Conservation (phyloP, 2,113 vertebrate species). For the Crotalus viridis region DNA sequence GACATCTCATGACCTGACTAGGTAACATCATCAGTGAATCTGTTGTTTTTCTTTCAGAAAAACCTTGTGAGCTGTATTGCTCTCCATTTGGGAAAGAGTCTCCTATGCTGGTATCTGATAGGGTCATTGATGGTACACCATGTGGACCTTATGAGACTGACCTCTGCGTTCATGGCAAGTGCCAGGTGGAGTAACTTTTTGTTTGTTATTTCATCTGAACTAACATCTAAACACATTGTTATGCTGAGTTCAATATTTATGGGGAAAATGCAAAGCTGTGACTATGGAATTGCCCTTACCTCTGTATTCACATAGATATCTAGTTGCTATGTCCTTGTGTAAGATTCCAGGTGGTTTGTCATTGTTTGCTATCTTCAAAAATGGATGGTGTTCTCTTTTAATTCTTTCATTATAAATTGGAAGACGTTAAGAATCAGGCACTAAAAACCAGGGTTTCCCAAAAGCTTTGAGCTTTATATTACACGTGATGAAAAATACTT, state of each 20-base stretch:
- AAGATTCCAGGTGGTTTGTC: background rate
- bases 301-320: background rate
- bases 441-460: background rate
- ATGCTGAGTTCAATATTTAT: accelerated
- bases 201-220: slow-evolving; percentile 32
- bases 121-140: slow-evolving; percentile 92
- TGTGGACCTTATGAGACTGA: slow-evolving; percentile 93
- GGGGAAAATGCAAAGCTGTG: background rate
- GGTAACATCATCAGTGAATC: background rate
- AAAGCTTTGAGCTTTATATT: background rate
- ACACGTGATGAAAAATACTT: background rate
- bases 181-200: slow-evolving; percentile 80
- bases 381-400: background rate
- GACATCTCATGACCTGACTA: background rate
- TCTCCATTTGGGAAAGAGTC: slow-evolving; percentile 83
- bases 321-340: background rate
- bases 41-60: slow-evolving; percentile 75
- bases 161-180: slow-evolving; percentile 92
- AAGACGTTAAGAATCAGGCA: background rate
- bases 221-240: background rate
- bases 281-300: background rate
- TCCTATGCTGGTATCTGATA: slow-evolving; percentile 82
- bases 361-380: background rate
- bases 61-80: slow-evolving; percentile 91
- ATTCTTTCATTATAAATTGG: background rate